A percentile compares a stretch with the other conserved stretches of the same genome.
Conservation (phyloP, 2,113 vertebrate genomes). For the Crotalus viridis region DNA sequence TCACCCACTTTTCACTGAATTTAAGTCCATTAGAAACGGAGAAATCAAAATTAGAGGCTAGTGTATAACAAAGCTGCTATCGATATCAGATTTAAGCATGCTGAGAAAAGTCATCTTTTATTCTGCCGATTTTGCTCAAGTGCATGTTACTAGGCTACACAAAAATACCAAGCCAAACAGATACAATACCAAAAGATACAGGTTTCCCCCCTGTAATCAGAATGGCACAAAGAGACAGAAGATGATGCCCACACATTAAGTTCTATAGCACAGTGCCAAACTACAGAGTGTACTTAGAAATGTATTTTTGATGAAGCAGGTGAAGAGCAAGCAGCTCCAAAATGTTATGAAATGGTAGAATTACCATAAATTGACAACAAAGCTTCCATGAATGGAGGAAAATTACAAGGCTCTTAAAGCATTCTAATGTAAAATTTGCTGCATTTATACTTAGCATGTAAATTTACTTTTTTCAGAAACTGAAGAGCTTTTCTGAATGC, state of each 20-base stretch:
- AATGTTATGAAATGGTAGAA: not conserved
- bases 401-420: not conserved
- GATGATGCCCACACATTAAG: not conserved
- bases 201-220: not conserved
- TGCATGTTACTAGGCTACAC: not conserved
- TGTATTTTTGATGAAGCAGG: not conserved
- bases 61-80: not conserved
- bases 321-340: not conserved
- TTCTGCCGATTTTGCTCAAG: not conserved
- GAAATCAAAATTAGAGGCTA: not conserved
- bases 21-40: conserved; percentile 4
- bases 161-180: not conserved
- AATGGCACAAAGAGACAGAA: not conserved
- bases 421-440: not conserved
- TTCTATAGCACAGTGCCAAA: not conserved
- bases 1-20: not conserved
- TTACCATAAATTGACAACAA: not conserved
- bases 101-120: not conserved
- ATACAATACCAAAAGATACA: not conserved
- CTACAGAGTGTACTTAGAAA: not conserved
- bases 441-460: not conserved
- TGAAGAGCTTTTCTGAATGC: not conserved
- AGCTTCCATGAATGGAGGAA: not conserved
- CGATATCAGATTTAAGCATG: not conserved
- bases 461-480: not conserved